These are phyloP conservation scores for Microdon myrmicae DNA, from an alignment of 2,888 invertebrate genomes.

Conservation along the genomic window DNA sequence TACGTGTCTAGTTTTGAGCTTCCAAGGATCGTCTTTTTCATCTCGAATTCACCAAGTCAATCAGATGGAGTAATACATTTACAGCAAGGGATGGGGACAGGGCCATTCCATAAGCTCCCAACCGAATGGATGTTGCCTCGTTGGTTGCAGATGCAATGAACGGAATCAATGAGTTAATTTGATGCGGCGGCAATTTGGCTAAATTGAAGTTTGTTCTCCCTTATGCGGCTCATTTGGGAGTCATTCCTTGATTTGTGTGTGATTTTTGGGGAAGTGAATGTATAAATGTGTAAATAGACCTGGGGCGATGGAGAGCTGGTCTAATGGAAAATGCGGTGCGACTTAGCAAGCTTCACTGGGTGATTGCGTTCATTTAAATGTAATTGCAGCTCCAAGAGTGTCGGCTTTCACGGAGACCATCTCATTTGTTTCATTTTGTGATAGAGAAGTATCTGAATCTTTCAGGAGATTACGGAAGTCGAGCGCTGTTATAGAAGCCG, in stretches of 20 bases:
- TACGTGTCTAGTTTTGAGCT: conserved; percentile 1
- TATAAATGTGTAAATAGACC: conserved; percentile 12
- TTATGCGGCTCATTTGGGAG: too few relatives aligned
- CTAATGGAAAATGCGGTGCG: neutral
- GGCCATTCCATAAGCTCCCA: conserved; percentile 30
- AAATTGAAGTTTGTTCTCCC: conserved; percentile 40
- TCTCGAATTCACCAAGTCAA: conserved; percentile 18
- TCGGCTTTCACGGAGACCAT: too few relatives aligned
- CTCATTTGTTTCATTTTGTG: too few relatives aligned
- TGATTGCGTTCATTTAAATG: conserved; percentile 16
- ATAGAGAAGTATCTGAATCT: too few relatives aligned
- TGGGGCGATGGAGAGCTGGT: neutral
- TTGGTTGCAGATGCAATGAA: conserved; percentile 40
- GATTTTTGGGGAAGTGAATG: neutral
- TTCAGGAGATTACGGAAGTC: too few relatives aligned
- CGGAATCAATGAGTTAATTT: conserved; percentile 47
- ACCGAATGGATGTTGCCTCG: conserved; percentile 33
- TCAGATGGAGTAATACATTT: conserved; percentile 40
- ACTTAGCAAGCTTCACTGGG: neutral
- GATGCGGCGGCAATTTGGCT: conserved; percentile 43
- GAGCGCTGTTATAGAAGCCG: too few relatives aligned
- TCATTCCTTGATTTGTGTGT: too few relatives aligned
- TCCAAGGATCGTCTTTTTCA: conserved; percentile 19
- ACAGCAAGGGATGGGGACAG: conserved; percentile 36
- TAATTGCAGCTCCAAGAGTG: too few relatives aligned